These are phyloP conservation scores for Drosophila acutilabella DNA, from an alignment of 2,888 invertebrate species.

Conservation along the genomic window DNA sequence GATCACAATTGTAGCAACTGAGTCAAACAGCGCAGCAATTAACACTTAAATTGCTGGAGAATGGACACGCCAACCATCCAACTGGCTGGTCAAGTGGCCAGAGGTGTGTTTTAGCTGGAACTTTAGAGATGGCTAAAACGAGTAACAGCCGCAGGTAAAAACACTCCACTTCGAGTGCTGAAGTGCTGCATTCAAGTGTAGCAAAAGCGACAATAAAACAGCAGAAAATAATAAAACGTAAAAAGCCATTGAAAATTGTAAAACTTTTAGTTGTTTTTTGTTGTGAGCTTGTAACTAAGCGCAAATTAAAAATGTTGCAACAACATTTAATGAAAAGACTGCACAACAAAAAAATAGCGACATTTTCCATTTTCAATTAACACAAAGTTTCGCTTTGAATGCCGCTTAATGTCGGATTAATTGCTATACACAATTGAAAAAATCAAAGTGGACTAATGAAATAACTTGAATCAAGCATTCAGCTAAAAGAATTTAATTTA, in stretches of 20 bases:
- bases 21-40: constrained; percentile 27
- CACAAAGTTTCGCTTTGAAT: not conserved
- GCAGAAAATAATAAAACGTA: constrained; percentile 2
- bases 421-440: constrained; percentile 1
- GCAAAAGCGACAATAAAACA: constrained; percentile 26
- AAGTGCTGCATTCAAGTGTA: constrained; percentile 38
- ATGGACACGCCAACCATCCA: constrained; percentile 13
- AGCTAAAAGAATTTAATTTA: not conserved
- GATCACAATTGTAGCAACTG: not conserved
- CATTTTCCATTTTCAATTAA: constrained; percentile 7
- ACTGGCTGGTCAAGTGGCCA: constrained; percentile 19
- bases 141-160: constrained; percentile 21
- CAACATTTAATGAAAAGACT: constrained; percentile 4
- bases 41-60: constrained; percentile 10
- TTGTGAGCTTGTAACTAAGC: constrained; percentile 13
- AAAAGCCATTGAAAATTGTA: constrained; percentile 26
- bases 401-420: not conserved
- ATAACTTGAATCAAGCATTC: not conserved
- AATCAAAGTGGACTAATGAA: not conserved
- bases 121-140: not conserved
- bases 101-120: constrained; percentile 9
- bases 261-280: constrained; percentile 44
- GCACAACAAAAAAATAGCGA: not conserved
- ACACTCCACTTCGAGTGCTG: constrained; percentile 25
- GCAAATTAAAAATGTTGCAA: constrained; percentile 15